Evolutionary conservation across 2,888 invertebrate species (phyloP).

Genomic region (Diabrotica balteata): DNA sequence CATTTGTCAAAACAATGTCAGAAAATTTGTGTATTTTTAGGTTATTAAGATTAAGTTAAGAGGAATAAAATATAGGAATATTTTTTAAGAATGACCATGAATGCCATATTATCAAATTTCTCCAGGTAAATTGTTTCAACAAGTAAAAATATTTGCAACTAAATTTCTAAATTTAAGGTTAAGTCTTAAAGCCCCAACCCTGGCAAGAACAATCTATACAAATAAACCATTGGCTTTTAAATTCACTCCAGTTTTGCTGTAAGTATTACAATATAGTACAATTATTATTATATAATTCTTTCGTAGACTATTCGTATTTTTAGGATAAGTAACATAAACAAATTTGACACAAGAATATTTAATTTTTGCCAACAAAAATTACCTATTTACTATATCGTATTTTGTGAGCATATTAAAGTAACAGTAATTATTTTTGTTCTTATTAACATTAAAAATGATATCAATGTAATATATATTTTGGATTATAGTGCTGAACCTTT

Average conservation of each 20-base stretch:
- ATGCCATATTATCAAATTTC: slow-evolving; percentile 22
- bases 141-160: background rate
- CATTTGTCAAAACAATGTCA: no score
- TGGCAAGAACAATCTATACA: slow-evolving; percentile 50
- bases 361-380: no score
- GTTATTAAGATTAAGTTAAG: no score
- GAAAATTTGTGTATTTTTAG: no score
- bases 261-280: slow-evolving; percentile 41
- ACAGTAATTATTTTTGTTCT: no score
- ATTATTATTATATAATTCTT: background rate
- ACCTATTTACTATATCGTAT: no score
- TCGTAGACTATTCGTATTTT: background rate
- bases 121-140: slow-evolving; percentile 16
- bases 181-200: slow-evolving; percentile 14
- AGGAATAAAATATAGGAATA: no score
- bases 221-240: slow-evolving; percentile 54
- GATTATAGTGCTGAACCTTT: slow-evolving; percentile 79
- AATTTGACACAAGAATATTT: no score
- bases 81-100: slow-evolving; percentile 17
- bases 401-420: no score
- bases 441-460: no score
- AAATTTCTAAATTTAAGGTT: slow-evolving; percentile 30
- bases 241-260: slow-evolving; percentile 57
- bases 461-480: no score
- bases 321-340: background rate